These are phyloP conservation scores for Bacillus rossius DNA, from an alignment of 1,140 invertebrate genomes.

Conservation along the genomic window DNA sequence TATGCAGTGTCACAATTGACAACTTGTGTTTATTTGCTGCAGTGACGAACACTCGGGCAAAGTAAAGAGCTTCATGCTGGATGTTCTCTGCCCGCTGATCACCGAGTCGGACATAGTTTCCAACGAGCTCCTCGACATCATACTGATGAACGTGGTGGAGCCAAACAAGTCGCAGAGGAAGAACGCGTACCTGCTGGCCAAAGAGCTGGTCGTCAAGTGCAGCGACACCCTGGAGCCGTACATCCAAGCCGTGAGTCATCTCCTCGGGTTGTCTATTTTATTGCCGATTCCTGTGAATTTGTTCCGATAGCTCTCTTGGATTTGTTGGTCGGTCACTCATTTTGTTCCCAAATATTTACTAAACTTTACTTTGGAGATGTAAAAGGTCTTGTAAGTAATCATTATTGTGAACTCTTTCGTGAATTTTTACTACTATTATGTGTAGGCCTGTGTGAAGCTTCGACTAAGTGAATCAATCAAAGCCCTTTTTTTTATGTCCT, in stretches of 20 bases:
- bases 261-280: conserved; percentile 8
- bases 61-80: conserved; percentile 95
- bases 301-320: too few relatives aligned
- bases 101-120: conserved; percentile 93
- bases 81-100: conserved; percentile 89
- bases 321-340: too few relatives aligned
- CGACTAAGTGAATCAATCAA: too few relatives aligned
- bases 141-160: conserved; percentile 92
- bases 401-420: too few relatives aligned
- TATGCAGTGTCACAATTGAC: too few relatives aligned
- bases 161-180: conserved; percentile 90
- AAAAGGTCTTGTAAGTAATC: too few relatives aligned
- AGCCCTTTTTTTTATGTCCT: too few relatives aligned
- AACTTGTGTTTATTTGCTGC: conserved; percentile 37
- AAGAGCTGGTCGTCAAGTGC: conserved; percentile 87
- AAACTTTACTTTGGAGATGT: too few relatives aligned
- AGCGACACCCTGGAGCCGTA: conserved; percentile 89
- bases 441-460: too few relatives aligned
- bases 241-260: conserved; percentile 76
- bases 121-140: conserved; percentile 89
- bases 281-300: too few relatives aligned
- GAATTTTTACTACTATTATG: too few relatives aligned
- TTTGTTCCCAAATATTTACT: too few relatives aligned
- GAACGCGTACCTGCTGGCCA: conserved; percentile 85
- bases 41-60: conserved; percentile 94